phyloP scores from a whole-genome alignment of 1,140 invertebrate genomes.

The Phenacoccus solenopsis region DNA sequence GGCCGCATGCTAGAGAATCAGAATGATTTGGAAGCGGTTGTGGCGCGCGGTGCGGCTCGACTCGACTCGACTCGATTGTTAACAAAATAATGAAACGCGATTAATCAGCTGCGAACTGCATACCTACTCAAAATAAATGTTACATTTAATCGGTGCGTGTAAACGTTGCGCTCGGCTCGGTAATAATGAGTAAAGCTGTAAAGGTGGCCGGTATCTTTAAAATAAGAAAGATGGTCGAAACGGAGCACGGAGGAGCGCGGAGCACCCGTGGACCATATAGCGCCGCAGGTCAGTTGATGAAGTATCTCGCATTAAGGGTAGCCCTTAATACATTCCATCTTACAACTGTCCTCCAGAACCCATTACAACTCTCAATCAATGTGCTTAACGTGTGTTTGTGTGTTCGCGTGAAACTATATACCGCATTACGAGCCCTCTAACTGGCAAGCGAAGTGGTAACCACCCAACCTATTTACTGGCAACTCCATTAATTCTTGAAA shows the following conservation, averaged over 20 bases:
- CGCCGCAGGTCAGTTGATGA: background rate
- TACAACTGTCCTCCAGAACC: background rate
- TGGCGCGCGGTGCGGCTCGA: background rate
- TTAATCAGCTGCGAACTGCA: background rate
- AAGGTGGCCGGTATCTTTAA: background rate
- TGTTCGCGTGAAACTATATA: background rate
- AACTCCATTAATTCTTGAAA: constrained; percentile 3
- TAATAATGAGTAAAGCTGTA: background rate
- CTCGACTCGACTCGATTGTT: background rate
- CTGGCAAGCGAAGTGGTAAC: background rate
- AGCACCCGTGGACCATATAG: background rate
- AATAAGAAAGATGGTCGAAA: background rate
- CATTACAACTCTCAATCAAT: constrained; percentile 2
- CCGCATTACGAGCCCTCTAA: background rate
- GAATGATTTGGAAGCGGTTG: background rate
- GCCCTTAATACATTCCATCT: background rate
- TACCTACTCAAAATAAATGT: background rate
- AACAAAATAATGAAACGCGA: background rate
- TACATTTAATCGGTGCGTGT: background rate
- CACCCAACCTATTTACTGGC: background rate
- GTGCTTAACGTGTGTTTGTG: background rate
- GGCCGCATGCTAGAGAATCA: too few species aligned
- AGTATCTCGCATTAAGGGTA: constrained; percentile 1
- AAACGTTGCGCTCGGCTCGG: background rate
- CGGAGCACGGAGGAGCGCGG: too few species aligned